Evolutionary conservation across 64 coral and sea anemone genomes (phyloP), one percentile per base, ranked within the genome.

Genomic region (Actinia tenebrosa): DNA sequence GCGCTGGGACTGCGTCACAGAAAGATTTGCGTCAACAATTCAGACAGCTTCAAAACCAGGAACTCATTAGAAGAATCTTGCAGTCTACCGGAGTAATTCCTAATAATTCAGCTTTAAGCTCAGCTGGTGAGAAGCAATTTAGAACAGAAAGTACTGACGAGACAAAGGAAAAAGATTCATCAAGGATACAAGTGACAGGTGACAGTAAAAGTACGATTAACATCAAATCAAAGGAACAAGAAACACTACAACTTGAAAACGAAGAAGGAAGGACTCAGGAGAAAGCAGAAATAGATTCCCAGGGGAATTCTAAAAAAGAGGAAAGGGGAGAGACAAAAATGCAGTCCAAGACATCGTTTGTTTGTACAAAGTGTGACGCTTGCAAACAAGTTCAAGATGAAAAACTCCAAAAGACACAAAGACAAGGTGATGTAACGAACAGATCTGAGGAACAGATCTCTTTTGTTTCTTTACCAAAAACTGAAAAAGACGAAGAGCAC

Each of bases 11-110:
- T 25, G 83, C 66, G 53, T 77, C 86, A 68, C 91, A 92, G 64
- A 92, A 78, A 85, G 91, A 88, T 30, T 68, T 92, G 27, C 91
- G 86, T 88, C 91, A 92, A 89, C 91, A 92, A 88, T 75, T 92
- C 19, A 59, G 91, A 55, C 91, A 88, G 22, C 72, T 92, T 18
- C 86, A 92, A 16, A 92, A 86, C 54, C 91, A 92, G 82, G 91
- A 92, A 42, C 55, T 92, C 13, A 92, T 92, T 18, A 84, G 91
- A 17, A 60, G 91, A 60, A 88, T 92, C 43, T 50, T 92, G 56
- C 80, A 92, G 80, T 92, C 86, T 1, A 88, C 91, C 16, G 86
- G 78, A 50, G 47, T 50, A 23, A 20, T 85, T 30, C 87, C 87
- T 54, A 92, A 88, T 25, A 86, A 88, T 60, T 22, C 83, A 7